A percentile compares a stretch with the other conserved stretches of the same genome.
Conservation (phyloP, 2,113 vertebrate genomes). For the Edolisoma coerulescens region DNA sequence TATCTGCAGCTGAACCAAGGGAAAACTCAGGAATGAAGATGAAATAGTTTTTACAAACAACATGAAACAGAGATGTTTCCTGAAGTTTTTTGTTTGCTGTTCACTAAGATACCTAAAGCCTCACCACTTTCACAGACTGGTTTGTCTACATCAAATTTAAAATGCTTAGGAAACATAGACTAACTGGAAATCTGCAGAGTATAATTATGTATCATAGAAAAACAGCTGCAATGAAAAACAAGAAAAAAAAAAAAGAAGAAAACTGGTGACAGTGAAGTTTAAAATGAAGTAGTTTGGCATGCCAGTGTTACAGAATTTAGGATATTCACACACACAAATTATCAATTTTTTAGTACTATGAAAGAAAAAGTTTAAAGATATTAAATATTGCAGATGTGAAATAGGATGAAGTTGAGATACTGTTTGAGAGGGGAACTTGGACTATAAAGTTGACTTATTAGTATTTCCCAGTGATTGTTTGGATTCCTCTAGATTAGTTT, state of each 20-base stretch:
- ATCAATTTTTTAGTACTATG: accelerated
- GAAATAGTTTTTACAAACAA: background rate
- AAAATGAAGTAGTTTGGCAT: background rate
- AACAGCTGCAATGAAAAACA: background rate
- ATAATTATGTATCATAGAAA: background rate
- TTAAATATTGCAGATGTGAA: background rate
- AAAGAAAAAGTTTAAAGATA: background rate
- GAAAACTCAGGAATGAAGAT: background rate
- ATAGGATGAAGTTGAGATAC: background rate
- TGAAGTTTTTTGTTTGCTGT: background rate
- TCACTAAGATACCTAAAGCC: background rate
- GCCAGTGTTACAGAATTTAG: background rate
- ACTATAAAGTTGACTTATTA: accelerated
- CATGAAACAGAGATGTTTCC: background rate
- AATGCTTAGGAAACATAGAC: background rate
- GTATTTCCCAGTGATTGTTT: background rate
- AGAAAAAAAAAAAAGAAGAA: background rate
- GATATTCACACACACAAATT: background rate
- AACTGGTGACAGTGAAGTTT: background rate
- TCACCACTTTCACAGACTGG: background rate
- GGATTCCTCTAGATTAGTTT: background rate
- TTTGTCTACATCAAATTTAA: background rate
- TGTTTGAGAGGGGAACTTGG: background rate
- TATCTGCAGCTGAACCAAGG: background rate
- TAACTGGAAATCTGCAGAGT: background rate